Base-by-base conservation (phyloP, 2,797 vertebrate genomes). In the Synanceia verrucosa region DNA sequence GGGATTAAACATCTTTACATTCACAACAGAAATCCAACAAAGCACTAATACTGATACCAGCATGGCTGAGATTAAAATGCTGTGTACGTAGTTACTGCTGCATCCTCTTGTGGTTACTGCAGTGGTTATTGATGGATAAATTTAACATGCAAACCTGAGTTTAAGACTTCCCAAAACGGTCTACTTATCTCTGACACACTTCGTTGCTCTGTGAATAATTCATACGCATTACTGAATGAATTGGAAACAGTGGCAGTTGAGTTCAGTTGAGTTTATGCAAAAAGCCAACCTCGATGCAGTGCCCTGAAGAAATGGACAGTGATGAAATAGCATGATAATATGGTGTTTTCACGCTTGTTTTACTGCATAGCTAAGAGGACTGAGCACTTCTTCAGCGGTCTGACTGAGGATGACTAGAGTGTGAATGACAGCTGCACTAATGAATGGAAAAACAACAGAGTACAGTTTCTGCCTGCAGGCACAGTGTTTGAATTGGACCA, bases 1-100 rank as follows among this genome's bases (percentile, higher is more conserved):
- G 19, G 65, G 74, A 78, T 81, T 71, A 70, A 58, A 39, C 26
- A 52, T 65, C 71, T 50, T 72, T 63, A 76, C 56, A 70, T 79
- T 73, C 51, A 79, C 44, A 63, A 65, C 16, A 48, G 34, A 36
- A 44, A 71, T 51, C 67, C 18, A 41, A 23, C 50, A 61, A 46
- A 66, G 6, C 16, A 9, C 37, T 33, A 23, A 56, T 24, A 19
- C 47, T 53, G 36, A 57, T n/a, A 2, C 19, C 14, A 48, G 56
- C 51, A 23, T 46, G 36, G 31, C 31, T 63, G 29, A 43, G 34
- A 77, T 70, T 70, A 21, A 65, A 64, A 59, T n/a, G 24, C 29
- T 41, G 36, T 43, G 2, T 34, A 2, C 16, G 50, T 47, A 18
- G 39, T 43, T 16, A 47, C 29, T 37, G 26, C 16, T 46, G 19